These are phyloP conservation scores for Galagoides demidoff DNA, from an alignment of 2,797 vertebrate species.

Conservation along the genomic window DNA sequence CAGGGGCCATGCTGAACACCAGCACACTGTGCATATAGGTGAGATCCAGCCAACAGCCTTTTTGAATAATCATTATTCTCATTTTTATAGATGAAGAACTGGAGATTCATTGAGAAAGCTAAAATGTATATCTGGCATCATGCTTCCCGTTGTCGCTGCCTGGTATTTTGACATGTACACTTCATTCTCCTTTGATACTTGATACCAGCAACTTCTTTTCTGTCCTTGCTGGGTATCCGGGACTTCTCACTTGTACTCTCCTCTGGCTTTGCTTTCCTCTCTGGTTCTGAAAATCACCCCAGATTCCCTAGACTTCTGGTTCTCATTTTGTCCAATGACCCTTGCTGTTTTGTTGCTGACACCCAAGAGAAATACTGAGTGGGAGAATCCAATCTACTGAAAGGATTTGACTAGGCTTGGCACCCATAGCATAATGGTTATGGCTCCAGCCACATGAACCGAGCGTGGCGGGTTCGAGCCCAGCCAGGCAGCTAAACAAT, in stretches of 20 bases:
- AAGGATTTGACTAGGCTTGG: background rate
- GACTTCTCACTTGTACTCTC: background rate
- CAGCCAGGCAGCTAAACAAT: too few relatives aligned
- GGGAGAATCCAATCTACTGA: background rate
- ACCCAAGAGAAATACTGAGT: background rate
- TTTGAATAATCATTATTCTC: background rate
- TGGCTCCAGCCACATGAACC: too few relatives aligned
- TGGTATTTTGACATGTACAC: background rate
- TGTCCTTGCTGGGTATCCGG: background rate
- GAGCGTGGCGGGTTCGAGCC: too few relatives aligned
- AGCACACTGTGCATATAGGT: too few relatives aligned
- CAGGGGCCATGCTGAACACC: too few relatives aligned
- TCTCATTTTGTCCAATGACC: background rate
- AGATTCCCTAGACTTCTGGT: background rate
- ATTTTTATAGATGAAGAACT: conserved; percentile 2
- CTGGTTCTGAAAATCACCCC: background rate
- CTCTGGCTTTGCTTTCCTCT: background rate
- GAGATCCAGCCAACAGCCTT: background rate
- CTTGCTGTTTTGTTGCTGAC: background rate
- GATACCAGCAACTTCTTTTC: background rate
- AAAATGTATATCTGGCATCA: background rate
- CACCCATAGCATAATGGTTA: too few relatives aligned
- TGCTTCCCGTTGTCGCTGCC: background rate
- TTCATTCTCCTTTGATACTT: background rate
- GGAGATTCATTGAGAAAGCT: background rate